phyloP scores from a whole-genome alignment of 2,888 invertebrate species.

The Girardia tigrina region DNA sequence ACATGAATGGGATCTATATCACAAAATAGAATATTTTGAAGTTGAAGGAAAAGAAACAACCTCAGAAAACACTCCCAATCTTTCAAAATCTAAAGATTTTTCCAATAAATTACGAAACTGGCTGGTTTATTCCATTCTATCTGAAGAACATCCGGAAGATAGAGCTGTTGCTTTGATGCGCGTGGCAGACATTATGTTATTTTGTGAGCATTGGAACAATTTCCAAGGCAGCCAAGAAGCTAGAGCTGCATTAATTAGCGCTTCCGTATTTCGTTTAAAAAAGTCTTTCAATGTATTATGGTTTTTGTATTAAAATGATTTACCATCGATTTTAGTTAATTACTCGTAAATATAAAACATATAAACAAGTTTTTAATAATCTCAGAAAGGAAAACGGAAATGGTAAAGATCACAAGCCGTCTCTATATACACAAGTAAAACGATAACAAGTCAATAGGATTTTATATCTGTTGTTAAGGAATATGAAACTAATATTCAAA shows the following conservation, averaged over 20 bases:
- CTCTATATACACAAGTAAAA: neutral
- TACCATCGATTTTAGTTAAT: neutral
- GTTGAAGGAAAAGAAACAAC: slow-evolving; percentile 49
- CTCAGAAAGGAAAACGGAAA: slow-evolving; percentile 10
- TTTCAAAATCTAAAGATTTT: slow-evolving; percentile 29
- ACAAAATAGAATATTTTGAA: slow-evolving; percentile 86
- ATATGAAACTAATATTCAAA: slow-evolving; percentile 7
- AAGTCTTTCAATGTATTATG: slow-evolving; percentile 16
- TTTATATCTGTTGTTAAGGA: neutral
- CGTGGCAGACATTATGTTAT: slow-evolving; percentile 81
- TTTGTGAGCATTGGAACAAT: slow-evolving; percentile 86
- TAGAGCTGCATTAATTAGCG: slow-evolving; percentile 75
- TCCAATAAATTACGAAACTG: slow-evolving; percentile 54
- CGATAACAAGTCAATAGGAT: neutral
- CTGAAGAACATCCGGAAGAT: slow-evolving; percentile 87
- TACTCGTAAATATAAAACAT: slow-evolving; percentile 5
- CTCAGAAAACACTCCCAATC: slow-evolving; percentile 29
- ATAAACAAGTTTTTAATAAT: neutral
- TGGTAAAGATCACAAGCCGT: neutral
- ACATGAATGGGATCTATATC: slow-evolving; percentile 81
- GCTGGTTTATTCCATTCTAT: slow-evolving; percentile 87
- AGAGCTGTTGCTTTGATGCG: slow-evolving; percentile 74
- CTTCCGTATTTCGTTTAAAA: slow-evolving; percentile 69
- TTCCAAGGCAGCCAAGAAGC: slow-evolving; percentile 91
- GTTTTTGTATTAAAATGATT: neutral